Evolutionary conservation across 2,113 vertebrate species (phyloP), one percentile per base, ranked within the genome.

Genomic region (Dicrurus megarhynchus): DNA sequence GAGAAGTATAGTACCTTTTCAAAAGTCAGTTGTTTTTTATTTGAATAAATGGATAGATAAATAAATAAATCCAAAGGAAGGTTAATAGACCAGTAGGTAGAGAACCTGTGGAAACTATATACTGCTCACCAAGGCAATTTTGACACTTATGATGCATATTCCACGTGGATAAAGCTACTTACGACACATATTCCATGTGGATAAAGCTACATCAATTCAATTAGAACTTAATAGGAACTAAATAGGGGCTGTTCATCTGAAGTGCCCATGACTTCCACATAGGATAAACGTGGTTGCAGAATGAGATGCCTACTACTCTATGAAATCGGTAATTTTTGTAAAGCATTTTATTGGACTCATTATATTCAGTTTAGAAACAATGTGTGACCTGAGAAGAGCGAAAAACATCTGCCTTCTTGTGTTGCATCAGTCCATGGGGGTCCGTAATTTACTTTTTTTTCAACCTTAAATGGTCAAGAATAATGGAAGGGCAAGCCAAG

Each of bases 401-500:
- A 93, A 77, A 79, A 97, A 91, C 86, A 85, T 95, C 95, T 76
- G 83, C 95, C 97, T 96, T 95, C 95, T 96, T 90, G 74, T 92
- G 86, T 97, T 95, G 96, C 91, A 90, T 96, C 95, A 97, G 95
- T 93, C 92, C 92, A 96, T 75, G 83, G 92, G 90, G 93, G 90
- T 97, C 97, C 97, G 91, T 97, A 97, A 97, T 97, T 98, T 97
- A 94, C 89, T 89, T 95, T 96, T 92, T 91, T 74, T 19, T 46
- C 65, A 94, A 75, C 53, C 44, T 94, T 80, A 95, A 97, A 94
- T 87, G 94, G 91, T 97, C 83, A 96, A 90, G 91, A 97, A 96
- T 96, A 98, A 97, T 96, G 94, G 95, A 96, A 90, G 71, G 65
- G 46, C 82, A 95, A 95, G 42, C 53, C 47, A 81, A 94, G 87